A percentile compares a stretch with the other conserved stretches of the same genome.
Conservation (phyloP, 1,140 invertebrate genomes). For the Lerema accius region DNA sequence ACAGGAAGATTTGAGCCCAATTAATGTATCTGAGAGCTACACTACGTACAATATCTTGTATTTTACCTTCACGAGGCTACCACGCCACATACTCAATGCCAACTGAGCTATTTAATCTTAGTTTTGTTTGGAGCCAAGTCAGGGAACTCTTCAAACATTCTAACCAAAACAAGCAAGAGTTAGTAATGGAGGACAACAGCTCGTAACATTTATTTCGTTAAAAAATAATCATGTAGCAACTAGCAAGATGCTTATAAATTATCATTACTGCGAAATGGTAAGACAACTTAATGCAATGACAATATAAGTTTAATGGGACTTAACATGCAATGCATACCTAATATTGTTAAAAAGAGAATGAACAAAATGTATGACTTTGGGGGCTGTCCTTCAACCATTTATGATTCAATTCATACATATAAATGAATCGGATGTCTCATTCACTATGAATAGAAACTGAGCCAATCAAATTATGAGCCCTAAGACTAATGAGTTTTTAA, state of each 20-base stretch:
- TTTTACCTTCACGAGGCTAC: slow-evolving; percentile 54
- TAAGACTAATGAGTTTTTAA: too few relatives aligned
- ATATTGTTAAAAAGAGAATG: too few relatives aligned
- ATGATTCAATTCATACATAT: too few relatives aligned
- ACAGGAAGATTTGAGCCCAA: neutral
- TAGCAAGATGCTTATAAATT: neutral
- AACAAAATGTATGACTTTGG: too few relatives aligned
- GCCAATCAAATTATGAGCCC: too few relatives aligned
- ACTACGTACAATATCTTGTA: slow-evolving; percentile 46
- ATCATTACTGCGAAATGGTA: neutral
- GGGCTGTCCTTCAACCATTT: too few relatives aligned
- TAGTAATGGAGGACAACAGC: slow-evolving; percentile 47
- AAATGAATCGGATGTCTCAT: too few relatives aligned
- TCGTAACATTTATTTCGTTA: neutral
- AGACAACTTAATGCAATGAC: neutral
- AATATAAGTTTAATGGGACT: neutral
- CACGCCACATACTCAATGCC: slow-evolving; percentile 27
- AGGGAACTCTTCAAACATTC: slow-evolving; percentile 80
- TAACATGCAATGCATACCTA: slow-evolving; percentile 10
- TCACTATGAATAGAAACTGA: too few relatives aligned
- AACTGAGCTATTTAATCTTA: slow-evolving; percentile 65
- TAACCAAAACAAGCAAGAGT: slow-evolving; percentile 68
- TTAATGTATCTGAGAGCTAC: slow-evolving; percentile 13
- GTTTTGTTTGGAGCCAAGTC: slow-evolving; percentile 73
- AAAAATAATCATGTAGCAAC: neutral